Evolutionary conservation across 2,113 vertebrate species (phyloP).

Genomic region (Esox niger): DNA sequence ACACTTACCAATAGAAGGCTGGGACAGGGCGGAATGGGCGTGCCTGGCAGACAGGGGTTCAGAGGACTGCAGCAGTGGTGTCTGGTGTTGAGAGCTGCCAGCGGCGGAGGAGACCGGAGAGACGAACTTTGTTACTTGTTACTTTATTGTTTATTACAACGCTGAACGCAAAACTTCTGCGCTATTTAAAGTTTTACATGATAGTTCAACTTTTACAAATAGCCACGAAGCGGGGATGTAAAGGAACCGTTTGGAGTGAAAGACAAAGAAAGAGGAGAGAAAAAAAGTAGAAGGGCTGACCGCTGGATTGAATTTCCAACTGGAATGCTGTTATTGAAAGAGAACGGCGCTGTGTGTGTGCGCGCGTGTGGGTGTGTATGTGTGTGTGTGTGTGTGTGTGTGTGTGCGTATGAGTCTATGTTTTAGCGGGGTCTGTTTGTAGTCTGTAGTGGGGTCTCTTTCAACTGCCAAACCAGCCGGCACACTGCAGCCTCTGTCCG

Average conservation of each 20-base stretch:
- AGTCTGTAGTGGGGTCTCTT: too few relatives aligned
- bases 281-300: background rate
- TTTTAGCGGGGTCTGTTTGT: too few relatives aligned
- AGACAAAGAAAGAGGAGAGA: background rate
- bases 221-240: background rate
- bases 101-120: too few relatives aligned
- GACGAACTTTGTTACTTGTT: too few relatives aligned
- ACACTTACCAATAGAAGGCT: background rate
- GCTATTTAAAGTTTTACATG: background rate
- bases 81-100: too few relatives aligned
- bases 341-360: background rate
- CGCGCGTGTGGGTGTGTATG: background rate
- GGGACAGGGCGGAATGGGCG: background rate
- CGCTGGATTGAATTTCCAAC: background rate
- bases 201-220: background rate
- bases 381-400: background rate
- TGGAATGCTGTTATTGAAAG: background rate
- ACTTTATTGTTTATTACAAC: background rate
- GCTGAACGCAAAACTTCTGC: background rate
- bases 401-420: background rate
- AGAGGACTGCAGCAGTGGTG: background rate
- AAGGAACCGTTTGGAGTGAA: background rate
- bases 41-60: background rate
- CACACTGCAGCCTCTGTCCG: background rate
- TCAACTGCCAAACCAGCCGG: background rate